Percentiles rank a stretch among this genome's conserved stretches.
phyloP scores from a whole-genome alignment of 2,113 vertebrate genomes.

The Mola mola region DNA sequence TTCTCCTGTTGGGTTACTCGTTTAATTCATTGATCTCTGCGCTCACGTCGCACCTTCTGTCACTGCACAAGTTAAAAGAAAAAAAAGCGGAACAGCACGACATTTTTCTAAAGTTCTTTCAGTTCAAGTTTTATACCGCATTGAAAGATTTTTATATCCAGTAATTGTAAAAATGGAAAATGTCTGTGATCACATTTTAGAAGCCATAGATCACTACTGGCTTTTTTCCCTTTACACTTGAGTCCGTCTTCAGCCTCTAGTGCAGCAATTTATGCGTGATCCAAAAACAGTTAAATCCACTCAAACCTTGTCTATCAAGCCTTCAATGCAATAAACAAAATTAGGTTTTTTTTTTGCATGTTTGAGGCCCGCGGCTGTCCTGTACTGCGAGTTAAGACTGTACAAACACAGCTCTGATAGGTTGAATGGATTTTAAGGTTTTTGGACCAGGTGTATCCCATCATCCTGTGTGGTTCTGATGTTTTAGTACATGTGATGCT shows the following conservation, averaged over 20 bases:
- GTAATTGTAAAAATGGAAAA: slow-evolving; percentile 1
- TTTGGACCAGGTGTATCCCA: slow-evolving; percentile 31
- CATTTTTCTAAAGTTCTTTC: slow-evolving; percentile 50
- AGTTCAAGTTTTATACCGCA: slow-evolving; percentile 44
- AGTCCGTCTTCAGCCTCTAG: slow-evolving; percentile 9
- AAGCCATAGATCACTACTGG: slow-evolving; percentile 18
- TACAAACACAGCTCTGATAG: slow-evolving; percentile 12
- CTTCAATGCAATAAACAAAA: slow-evolving; percentile 32
- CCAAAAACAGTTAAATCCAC: slow-evolving; percentile 19
- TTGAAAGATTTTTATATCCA: slow-evolving; percentile 54
- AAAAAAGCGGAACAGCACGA: slow-evolving; percentile 36
- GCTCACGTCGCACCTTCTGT: neutral
- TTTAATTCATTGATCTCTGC: slow-evolving; percentile 13
- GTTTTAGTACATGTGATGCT: slow-evolving; percentile 28
- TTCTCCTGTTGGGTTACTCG: slow-evolving; percentile 13
- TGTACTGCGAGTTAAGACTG: slow-evolving; percentile 3
- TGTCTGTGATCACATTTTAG: neutral
- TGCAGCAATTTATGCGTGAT: slow-evolving; percentile 21
- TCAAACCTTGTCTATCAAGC: slow-evolving; percentile 15
- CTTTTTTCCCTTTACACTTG: slow-evolving; percentile 46
- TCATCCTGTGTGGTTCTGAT: slow-evolving; percentile 30
- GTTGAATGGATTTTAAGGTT: slow-evolving; percentile 45
- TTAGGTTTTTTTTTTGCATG: neutral
- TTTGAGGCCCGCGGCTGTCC: slow-evolving; percentile 29
- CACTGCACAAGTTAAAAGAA: slow-evolving; percentile 27